phyloP scores from a whole-genome alignment of 2,797 vertebrate genomes.

The Bradypus variegatus region DNA sequence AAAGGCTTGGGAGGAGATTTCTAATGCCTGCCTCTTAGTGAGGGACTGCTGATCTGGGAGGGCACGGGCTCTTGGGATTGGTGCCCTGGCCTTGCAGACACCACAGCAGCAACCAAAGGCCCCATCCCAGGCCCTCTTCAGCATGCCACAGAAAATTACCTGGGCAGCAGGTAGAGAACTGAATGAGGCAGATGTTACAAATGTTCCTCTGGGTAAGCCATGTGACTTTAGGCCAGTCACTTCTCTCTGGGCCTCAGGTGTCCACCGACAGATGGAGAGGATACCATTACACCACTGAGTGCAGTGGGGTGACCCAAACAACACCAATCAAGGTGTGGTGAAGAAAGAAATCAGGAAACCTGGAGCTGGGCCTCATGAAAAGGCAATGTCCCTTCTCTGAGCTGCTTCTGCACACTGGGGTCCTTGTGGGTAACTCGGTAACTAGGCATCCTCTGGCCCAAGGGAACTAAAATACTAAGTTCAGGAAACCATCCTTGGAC shows the following conservation, averaged over 20 bases:
- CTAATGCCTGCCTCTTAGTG: background rate
- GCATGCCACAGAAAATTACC: background rate
- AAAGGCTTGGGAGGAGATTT: background rate
- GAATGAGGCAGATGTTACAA: background rate
- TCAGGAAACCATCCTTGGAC: background rate
- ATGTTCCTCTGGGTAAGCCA: background rate
- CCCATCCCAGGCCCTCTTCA: background rate
- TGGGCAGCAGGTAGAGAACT: background rate
- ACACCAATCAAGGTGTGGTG: background rate
- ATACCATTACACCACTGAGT: background rate
- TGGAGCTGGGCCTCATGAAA: background rate
- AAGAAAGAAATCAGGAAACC: background rate
- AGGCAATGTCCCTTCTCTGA: background rate
- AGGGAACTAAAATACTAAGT: background rate
- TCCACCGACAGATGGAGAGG: background rate
- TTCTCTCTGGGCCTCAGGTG: background rate
- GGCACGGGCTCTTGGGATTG: background rate
- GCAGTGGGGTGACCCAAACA: background rate
- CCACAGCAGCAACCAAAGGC: background rate
- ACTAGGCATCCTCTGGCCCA: background rate
- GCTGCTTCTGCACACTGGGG: background rate
- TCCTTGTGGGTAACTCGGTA: background rate
- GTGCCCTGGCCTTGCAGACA: background rate
- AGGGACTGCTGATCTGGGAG: background rate
- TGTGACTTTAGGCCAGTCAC: background rate